phyloP scores from a whole-genome alignment of 2,797 vertebrate genomes.

The Carapus acus region DNA sequence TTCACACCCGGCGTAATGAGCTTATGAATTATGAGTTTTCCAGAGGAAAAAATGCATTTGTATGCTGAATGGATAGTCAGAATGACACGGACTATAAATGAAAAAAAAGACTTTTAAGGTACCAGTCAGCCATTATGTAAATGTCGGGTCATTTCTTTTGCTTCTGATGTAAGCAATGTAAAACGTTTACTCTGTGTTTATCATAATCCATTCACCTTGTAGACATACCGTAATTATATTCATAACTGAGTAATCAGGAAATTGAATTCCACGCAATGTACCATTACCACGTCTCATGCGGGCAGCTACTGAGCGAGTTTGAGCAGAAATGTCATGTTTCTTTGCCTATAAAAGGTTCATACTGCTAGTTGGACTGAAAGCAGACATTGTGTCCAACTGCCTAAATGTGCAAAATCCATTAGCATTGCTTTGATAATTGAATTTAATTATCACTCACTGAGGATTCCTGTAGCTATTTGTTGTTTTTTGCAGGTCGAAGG shows the following conservation, averaged over 20 bases:
- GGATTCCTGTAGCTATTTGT: no score
- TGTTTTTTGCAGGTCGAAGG: no score
- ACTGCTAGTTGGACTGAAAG: no score
- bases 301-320: constrained; percentile 32
- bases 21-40: constrained; percentile 74
- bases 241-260: constrained; percentile 60
- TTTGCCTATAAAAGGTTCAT: constrained; percentile 13
- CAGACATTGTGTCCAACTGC: no score
- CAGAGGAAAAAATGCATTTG: constrained; percentile 65
- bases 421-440: no score
- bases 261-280: constrained; percentile 42
- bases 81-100: constrained; percentile 64
- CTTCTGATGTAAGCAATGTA: constrained; percentile 48
- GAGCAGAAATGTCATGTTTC: constrained; percentile 6
- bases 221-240: constrained; percentile 57
- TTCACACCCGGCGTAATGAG: constrained; percentile 66
- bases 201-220: constrained; percentile 51
- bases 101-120: constrained; percentile 47
- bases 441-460: no score
- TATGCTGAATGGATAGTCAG: constrained; percentile 48
- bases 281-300: constrained; percentile 29
- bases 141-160: constrained; percentile 62
- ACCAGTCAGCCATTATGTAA: constrained; percentile 57
- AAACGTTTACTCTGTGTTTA: constrained; percentile 43
- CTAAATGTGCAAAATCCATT: no score